phyloP scores from a whole-genome alignment of 2,797 vertebrate genomes.

The Erpetoichthys calabaricus region DNA sequence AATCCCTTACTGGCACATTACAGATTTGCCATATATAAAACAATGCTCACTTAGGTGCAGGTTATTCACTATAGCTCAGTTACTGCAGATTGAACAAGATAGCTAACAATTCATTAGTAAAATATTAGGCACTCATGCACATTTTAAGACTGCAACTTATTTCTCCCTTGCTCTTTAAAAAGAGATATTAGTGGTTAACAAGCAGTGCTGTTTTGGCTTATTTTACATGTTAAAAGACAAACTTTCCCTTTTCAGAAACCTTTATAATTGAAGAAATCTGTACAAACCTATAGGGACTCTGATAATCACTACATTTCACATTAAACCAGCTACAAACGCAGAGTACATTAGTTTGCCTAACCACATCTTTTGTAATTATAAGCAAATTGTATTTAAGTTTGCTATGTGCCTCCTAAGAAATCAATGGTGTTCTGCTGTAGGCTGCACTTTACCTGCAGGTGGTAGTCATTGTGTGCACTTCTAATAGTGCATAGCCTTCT shows the following conservation, averaged over 20 bases:
- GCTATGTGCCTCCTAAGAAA: slow-evolving; percentile 33
- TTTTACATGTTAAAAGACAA: slow-evolving; percentile 3
- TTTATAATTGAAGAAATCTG: slow-evolving; percentile 65
- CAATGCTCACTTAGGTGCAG: no score
- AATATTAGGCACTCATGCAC: no score
- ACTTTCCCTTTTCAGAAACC: slow-evolving; percentile 35
- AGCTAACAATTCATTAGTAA: no score
- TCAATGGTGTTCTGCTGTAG: slow-evolving; percentile 39
- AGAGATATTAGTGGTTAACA: background rate
- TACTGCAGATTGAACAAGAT: no score
- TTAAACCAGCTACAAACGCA: slow-evolving; percentile 36
- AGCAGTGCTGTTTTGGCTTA: slow-evolving; percentile 21
- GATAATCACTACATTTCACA: slow-evolving; percentile 35
- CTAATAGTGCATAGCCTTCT: slow-evolving; percentile 30
- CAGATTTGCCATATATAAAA: slow-evolving; percentile 6
- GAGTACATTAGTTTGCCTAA: slow-evolving; percentile 43
- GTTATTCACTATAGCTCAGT: no score
- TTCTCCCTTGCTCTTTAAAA: slow-evolving; percentile 24
- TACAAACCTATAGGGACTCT: slow-evolving; percentile 47
- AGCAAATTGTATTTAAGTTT: slow-evolving; percentile 37
- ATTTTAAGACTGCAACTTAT: no score
- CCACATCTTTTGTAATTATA: slow-evolving; percentile 50
- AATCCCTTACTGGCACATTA: slow-evolving; percentile 37
- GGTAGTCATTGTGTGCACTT: slow-evolving; percentile 36
- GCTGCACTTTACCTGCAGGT: slow-evolving; percentile 46